Evolutionary conservation across 2,797 vertebrate species (phyloP).

Genomic region (Pachyuromys duprasi): DNA sequence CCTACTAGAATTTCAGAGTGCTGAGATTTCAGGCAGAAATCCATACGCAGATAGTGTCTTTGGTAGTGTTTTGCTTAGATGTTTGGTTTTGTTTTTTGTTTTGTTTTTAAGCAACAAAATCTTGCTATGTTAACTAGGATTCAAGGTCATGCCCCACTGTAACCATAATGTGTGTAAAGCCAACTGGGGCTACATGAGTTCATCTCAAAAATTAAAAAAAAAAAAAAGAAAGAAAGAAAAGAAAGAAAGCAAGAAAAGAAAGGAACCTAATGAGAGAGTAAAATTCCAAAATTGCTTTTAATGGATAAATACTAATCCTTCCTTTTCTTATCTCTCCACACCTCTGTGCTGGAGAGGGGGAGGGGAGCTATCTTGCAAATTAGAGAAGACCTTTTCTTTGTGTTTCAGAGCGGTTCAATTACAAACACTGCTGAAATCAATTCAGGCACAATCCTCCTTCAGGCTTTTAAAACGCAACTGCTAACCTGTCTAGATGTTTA

Average conservation of each 20-base stretch:
- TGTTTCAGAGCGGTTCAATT: constrained; percentile 62
- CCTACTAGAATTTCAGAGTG: neutral
- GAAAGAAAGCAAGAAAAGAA: too few relatives aligned
- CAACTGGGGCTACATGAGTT: neutral
- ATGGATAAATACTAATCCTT: constrained; percentile 47
- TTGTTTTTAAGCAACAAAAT: neutral
- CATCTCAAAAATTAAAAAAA: neutral
- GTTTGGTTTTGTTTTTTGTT: neutral
- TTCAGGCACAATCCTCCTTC: constrained; percentile 66
- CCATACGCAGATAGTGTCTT: neutral
- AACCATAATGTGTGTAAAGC: neutral
- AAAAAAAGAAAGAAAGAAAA: neutral
- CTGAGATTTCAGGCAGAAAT: neutral
- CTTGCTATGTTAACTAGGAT: neutral
- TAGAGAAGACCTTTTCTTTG: constrained; percentile 54
- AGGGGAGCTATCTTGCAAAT: constrained; percentile 68
- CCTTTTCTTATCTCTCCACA: constrained; percentile 43
- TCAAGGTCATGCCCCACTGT: too few relatives aligned
- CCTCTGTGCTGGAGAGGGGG: neutral
- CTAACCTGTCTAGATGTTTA: constrained; percentile 81
- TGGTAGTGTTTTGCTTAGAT: neutral
- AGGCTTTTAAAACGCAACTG: constrained; percentile 69
- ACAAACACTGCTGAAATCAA: constrained; percentile 71
- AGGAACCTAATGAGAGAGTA: neutral
- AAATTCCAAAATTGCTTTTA: constrained; percentile 53